These are phyloP conservation scores for Corbicula japonica DNA, from an alignment of 2,888 invertebrate genomes.

Conservation along the genomic window DNA sequence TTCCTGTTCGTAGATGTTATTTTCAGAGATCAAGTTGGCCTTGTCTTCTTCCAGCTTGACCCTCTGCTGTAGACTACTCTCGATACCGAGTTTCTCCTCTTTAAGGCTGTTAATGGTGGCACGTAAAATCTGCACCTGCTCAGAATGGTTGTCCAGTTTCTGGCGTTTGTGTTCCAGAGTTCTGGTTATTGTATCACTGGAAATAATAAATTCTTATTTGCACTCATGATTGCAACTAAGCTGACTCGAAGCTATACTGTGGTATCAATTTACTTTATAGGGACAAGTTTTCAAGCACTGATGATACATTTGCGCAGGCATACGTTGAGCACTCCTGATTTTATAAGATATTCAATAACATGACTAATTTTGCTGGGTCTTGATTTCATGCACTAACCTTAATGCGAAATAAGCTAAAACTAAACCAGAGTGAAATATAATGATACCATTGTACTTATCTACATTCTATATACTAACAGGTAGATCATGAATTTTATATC, in stretches of 20 bases:
- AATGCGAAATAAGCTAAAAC: too few relatives aligned
- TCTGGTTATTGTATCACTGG: conserved; percentile 19
- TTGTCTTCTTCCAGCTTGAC: conserved; percentile 82
- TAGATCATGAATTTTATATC: too few relatives aligned
- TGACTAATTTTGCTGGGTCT: too few relatives aligned
- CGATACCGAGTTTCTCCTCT: conserved; percentile 81
- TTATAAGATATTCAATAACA: too few relatives aligned
- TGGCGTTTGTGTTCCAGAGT: conserved; percentile 80
- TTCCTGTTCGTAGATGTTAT: conserved; percentile 69
- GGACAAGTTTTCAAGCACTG: neutral
- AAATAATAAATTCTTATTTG: neutral
- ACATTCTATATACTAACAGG: too few relatives aligned
- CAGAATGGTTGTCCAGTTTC: conserved; percentile 78
- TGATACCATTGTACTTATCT: too few relatives aligned
- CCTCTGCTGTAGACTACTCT: conserved; percentile 87
- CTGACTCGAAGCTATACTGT: neutral
- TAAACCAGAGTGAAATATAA: too few relatives aligned
- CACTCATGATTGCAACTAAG: neutral
- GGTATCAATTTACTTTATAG: too few relatives aligned
- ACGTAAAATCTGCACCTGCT: conserved; percentile 78
- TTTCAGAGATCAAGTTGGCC: conserved; percentile 73
- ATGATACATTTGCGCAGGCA: neutral
- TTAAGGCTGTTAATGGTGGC: conserved; percentile 78
- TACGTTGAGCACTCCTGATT: too few relatives aligned
- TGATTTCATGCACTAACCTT: too few relatives aligned